These are phyloP conservation scores for Wiebesia pumilae DNA, from an alignment of 1,140 invertebrate species.

Conservation along the genomic window DNA sequence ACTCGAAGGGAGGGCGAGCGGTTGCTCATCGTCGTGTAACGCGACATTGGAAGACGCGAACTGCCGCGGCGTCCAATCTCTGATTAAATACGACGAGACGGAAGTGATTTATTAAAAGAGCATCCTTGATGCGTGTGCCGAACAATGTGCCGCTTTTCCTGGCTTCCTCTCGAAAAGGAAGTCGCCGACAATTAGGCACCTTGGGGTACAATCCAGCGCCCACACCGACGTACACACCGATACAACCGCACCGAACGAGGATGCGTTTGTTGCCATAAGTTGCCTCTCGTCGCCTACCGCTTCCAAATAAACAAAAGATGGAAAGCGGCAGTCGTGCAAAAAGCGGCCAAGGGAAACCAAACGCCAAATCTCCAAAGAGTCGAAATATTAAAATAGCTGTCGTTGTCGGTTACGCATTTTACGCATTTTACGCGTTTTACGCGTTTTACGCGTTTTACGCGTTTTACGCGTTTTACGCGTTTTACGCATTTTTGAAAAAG, in stretches of 20 bases:
- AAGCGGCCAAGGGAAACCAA: background rate
- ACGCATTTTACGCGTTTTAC: too few species aligned
- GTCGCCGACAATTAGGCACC: slow-evolving; percentile 47
- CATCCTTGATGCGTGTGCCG: slow-evolving; percentile 41
- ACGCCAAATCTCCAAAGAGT: background rate
- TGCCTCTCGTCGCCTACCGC: slow-evolving; percentile 26
- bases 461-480: too few species aligned
- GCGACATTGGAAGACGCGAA: slow-evolving; percentile 9
- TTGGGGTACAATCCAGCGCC: slow-evolving; percentile 43
- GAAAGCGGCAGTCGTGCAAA: background rate
- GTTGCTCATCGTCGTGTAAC: background rate
- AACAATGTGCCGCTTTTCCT: slow-evolving; percentile 55
- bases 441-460: too few species aligned
- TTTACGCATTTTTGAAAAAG: too few species aligned
- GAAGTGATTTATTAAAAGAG: slow-evolving; percentile 50
- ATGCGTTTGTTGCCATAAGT: background rate
- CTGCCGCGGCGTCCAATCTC: background rate
- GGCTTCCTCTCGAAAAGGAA: slow-evolving; percentile 61
- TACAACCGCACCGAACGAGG: background rate
- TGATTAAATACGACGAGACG: background rate
- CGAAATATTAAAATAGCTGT: background rate
- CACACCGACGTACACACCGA: background rate
- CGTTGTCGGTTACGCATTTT: too few species aligned
- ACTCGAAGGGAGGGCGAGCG: background rate
- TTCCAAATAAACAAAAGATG: background rate